Conservation (phyloP, 2,113 vertebrate genomes). For the Gymnobelideus leadbeateri region DNA sequence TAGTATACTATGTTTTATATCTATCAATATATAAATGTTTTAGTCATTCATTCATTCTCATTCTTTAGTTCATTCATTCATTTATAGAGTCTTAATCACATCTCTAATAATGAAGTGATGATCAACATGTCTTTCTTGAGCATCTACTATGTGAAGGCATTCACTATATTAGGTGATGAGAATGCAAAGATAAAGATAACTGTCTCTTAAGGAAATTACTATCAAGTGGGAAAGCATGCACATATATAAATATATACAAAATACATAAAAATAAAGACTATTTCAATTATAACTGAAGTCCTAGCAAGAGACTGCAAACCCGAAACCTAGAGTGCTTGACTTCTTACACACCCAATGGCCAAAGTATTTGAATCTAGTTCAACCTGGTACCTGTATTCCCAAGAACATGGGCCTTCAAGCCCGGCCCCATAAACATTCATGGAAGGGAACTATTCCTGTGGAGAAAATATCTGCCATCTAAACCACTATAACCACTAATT, state of each 20-base stretch:
- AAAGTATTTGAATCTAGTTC: background rate
- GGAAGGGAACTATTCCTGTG: background rate
- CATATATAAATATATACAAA: background rate
- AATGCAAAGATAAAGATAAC: background rate
- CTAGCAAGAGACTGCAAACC: background rate
- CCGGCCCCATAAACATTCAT: background rate
- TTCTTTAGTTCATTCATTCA: background rate
- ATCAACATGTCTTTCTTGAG: background rate
- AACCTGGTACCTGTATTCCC: background rate
- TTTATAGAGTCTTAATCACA: background rate
- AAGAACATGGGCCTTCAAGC: background rate
- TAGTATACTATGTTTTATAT: too few species aligned
- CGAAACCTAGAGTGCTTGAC: background rate
- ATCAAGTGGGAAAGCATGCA: background rate
- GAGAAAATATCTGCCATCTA: background rate
- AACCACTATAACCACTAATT: background rate
- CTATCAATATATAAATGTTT: too few species aligned
- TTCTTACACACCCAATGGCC: background rate
- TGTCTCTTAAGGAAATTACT: background rate
- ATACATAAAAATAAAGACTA: background rate
- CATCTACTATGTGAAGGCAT: background rate
- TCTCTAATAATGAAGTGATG: background rate
- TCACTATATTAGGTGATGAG: background rate
- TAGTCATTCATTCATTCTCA: background rate
- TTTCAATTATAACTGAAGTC: background rate